Percentiles rank a stretch among this genome's conserved stretches.
Conservation (phyloP, 2,888 invertebrate species). For the Yponomeuta malinellus region DNA sequence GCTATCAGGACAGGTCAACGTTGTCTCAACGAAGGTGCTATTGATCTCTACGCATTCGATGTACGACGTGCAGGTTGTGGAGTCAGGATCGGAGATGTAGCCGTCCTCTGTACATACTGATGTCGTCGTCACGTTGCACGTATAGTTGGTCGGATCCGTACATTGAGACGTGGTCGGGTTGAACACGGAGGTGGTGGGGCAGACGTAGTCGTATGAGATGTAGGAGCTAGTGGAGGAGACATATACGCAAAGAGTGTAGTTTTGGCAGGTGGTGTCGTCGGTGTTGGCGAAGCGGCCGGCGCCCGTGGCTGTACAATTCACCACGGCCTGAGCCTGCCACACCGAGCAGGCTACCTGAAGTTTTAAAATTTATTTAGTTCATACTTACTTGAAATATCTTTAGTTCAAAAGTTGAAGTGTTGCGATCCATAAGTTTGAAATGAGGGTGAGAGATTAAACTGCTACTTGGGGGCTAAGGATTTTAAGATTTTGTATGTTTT, state of each 20-base stretch:
- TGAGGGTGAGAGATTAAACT: too few relatives aligned
- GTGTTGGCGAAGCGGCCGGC: slow-evolving; percentile 51
- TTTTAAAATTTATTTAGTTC: neutral
- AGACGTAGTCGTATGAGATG: slow-evolving; percentile 51
- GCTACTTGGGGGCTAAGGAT: too few relatives aligned
- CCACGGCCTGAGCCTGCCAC: slow-evolving; percentile 39
- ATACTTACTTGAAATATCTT: too few relatives aligned
- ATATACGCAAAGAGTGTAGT: slow-evolving; percentile 56
- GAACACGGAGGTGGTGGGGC: slow-evolving; percentile 58
- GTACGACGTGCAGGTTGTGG: slow-evolving; percentile 48
- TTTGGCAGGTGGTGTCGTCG: slow-evolving; percentile 53
- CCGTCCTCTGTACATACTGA: slow-evolving; percentile 50
- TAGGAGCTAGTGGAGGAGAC: slow-evolving; percentile 33
- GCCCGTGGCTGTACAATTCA: slow-evolving; percentile 47
- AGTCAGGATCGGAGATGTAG: slow-evolving; percentile 42
- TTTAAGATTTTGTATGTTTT: too few relatives aligned
- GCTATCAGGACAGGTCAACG: slow-evolving; percentile 40
- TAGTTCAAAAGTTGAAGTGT: too few relatives aligned
- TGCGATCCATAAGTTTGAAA: too few relatives aligned
- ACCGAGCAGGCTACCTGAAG: slow-evolving; percentile 15
- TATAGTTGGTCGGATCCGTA: slow-evolving; percentile 44
- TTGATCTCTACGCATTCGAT: slow-evolving; percentile 49
- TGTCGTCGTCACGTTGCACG: slow-evolving; percentile 36
- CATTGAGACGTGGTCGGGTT: slow-evolving; percentile 45
- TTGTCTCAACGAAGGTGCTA: slow-evolving; percentile 40